phyloP scores from a whole-genome alignment of 2,888 invertebrate genomes.

The Cantharis nigra region DNA sequence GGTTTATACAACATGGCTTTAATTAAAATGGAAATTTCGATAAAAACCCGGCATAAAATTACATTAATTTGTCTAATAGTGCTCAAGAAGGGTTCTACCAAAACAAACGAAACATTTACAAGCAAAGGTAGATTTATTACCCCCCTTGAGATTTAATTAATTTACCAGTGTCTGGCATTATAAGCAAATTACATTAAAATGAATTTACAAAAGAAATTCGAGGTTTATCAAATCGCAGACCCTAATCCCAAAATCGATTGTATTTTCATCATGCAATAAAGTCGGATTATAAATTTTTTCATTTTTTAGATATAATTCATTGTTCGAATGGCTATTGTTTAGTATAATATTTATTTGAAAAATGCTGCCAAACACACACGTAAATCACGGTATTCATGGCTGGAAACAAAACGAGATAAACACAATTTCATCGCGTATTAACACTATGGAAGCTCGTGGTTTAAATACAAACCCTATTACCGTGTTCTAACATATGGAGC shows the following conservation, averaged over 20 bases:
- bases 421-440: not conserved
- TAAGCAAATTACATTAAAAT: not conserved
- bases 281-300: not conserved
- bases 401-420: not conserved
- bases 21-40: not conserved
- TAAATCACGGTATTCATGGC: not conserved
- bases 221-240: not conserved
- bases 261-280: not conserved
- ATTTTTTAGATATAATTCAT: not conserved
- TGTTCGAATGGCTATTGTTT: not conserved
- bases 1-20: not conserved
- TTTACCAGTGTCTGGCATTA: not conserved
- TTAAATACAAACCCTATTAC: not conserved
- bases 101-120: not conserved
- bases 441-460: not conserved
- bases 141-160: not conserved
- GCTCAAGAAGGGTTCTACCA: not conserved
- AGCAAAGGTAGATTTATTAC: not conserved
- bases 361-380: not conserved
- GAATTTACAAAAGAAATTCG: not conserved
- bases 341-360: not conserved
- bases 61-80: not conserved
- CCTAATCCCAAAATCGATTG: not conserved
- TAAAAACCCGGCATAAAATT: not conserved
- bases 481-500: not conserved